These are phyloP conservation scores for Brachirus orientalis DNA, from an alignment of 2,113 vertebrate species.

Conservation along the genomic window DNA sequence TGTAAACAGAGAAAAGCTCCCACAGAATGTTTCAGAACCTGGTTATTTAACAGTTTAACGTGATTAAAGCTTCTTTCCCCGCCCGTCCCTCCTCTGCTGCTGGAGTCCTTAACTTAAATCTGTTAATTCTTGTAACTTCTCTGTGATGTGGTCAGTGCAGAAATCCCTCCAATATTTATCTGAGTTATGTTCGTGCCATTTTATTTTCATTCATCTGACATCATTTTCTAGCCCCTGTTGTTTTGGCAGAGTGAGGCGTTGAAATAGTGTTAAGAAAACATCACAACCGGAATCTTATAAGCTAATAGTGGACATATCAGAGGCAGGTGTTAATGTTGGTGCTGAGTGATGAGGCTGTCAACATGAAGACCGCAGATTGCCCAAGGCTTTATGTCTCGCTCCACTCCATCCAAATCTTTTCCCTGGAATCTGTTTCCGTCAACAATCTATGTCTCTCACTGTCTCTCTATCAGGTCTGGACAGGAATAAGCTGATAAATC, in stretches of 20 bases:
- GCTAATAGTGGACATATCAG: conserved; percentile 14
- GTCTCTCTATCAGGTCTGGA: conserved; percentile 85
- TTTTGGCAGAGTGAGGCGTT: not conserved
- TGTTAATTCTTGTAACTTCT: too few species aligned
- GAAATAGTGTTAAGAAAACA: not conserved
- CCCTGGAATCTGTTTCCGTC: too few species aligned
- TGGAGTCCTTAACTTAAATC: too few species aligned
- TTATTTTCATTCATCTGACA: not conserved
- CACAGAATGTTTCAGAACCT: too few species aligned
- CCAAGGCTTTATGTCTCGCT: not conserved
- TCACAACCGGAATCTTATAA: conserved; percentile 5
- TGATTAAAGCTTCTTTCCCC: too few species aligned
- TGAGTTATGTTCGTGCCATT: too few species aligned
- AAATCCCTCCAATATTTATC: too few species aligned
- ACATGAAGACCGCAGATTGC: not conserved
- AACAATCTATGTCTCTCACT: too few species aligned
- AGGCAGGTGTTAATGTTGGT: not conserved
- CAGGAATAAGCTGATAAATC: conserved; percentile 92
- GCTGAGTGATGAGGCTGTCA: conserved; percentile 10
- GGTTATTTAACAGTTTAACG: too few species aligned
- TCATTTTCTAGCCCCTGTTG: not conserved
- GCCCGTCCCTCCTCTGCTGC: too few species aligned
- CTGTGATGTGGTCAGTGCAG: too few species aligned
- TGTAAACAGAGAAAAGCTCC: too few species aligned
- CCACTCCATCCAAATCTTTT: not conserved